Conservation (phyloP, 2,113 vertebrate species). For the Melanotaenia duboulayi region DNA sequence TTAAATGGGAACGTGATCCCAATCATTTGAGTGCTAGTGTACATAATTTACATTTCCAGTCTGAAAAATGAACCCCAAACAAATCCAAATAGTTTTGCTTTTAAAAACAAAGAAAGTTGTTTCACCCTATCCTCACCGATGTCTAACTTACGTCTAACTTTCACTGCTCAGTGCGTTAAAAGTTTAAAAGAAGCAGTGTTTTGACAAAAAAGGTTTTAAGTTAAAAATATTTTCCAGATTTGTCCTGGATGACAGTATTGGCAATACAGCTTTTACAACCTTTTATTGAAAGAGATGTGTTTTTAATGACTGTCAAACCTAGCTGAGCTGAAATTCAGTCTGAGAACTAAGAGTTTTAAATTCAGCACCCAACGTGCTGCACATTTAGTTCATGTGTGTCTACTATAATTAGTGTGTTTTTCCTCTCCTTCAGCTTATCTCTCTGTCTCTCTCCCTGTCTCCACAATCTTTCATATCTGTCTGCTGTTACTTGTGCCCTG, state of each 20-base stretch:
- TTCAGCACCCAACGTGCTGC: not conserved
- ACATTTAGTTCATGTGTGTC: not conserved
- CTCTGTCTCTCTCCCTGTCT: not conserved
- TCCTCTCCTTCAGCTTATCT: not conserved
- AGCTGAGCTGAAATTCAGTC: not conserved
- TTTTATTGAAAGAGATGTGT: too few species aligned
- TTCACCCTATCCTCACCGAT: too few species aligned
- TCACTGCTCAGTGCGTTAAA: too few species aligned
- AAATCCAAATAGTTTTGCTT: not conserved
- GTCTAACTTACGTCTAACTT: too few species aligned
- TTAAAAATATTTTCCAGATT: not conserved
- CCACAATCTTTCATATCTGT: conserved; percentile 1
- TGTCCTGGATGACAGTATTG: not conserved
- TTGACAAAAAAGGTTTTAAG: not conserved
- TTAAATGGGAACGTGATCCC: too few species aligned
- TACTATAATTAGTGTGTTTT: conserved; percentile 23
- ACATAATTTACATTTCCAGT: conserved; percentile 1
- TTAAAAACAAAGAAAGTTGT: not conserved
- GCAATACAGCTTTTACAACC: not conserved
- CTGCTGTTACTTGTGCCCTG: not conserved
- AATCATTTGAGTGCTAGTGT: too few species aligned
- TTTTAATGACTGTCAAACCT: not conserved
- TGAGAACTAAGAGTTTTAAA: not conserved
- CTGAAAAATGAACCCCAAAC: not conserved
- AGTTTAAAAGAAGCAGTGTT: too few species aligned